Evolutionary conservation across 2,797 vertebrate genomes (phyloP).

Genomic region (Leuciscus waleckii): DNA sequence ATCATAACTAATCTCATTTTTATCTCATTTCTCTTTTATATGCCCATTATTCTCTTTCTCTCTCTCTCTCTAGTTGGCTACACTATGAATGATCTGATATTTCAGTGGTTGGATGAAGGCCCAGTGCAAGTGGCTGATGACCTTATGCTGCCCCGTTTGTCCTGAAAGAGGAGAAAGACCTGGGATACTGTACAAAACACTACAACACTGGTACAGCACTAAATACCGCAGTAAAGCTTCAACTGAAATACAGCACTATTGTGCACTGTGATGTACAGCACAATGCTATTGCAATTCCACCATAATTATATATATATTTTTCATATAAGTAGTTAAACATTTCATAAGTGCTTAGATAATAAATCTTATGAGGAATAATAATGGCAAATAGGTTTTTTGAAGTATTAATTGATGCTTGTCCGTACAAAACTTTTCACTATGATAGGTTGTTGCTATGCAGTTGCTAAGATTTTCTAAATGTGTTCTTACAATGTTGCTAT

Average conservation of each 20-base stretch:
- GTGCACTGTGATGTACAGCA: not conserved
- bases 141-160: conserved; percentile 91
- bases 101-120: conserved; percentile 91
- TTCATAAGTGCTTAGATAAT: not conserved
- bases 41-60: conserved; percentile 28
- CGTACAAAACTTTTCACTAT: not conserved
- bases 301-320: not conserved
- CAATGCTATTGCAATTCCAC: not conserved
- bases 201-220: conserved; percentile 90
- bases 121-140: conserved; percentile 94
- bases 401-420: not conserved
- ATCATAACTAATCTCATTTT: not conserved
- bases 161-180: conserved; percentile 90
- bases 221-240: not conserved
- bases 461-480: not conserved
- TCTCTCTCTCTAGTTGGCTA: conserved; percentile 85
- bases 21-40: not conserved
- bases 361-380: not conserved
- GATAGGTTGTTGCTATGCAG: not conserved
- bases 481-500: not conserved
- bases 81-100: conserved; percentile 96
- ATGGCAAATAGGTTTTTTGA: not conserved
- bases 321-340: not conserved
- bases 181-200: conserved; percentile 94
- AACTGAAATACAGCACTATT: not conserved